Conservation (phyloP, 2,113 vertebrate species). For the Dicentrarchus labrax region DNA sequence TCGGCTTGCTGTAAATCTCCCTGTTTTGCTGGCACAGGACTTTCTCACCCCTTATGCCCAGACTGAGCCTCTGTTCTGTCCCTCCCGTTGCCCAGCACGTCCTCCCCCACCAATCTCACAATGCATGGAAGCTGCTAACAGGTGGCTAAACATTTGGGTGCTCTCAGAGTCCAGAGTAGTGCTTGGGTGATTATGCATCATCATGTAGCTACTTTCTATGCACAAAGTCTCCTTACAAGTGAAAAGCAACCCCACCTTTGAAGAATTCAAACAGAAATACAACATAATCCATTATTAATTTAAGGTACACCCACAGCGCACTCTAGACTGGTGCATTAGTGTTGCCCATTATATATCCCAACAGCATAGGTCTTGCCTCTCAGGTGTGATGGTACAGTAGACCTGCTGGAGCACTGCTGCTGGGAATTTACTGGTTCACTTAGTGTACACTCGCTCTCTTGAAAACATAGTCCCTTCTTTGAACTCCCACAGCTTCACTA, state of each 20-base stretch:
- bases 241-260: constrained; percentile 45
- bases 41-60: constrained; percentile 51
- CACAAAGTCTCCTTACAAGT: constrained; percentile 17
- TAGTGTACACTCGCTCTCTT: constrained; percentile 38
- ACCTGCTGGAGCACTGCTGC: constrained; percentile 45
- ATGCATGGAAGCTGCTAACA: constrained; percentile 75
- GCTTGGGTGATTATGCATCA: constrained; percentile 56
- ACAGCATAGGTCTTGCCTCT: constrained; percentile 34
- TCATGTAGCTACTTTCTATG: constrained; percentile 36
- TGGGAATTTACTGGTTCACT: constrained; percentile 60
- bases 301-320: constrained; percentile 30
- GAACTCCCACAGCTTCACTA: constrained; percentile 59
- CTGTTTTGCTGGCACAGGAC: constrained; percentile 62
- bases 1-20: constrained; percentile 69
- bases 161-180: constrained; percentile 60
- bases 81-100: constrained; percentile 24
- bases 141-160: constrained; percentile 78
- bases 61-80: constrained; percentile 56
- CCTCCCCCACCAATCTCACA: constrained; percentile 51
- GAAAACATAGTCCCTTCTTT: constrained; percentile 49
- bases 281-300: constrained; percentile 65
- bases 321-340: constrained; percentile 43
- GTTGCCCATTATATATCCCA: constrained; percentile 7
- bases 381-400: constrained; percentile 47
- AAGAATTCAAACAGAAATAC: constrained; percentile 54